A percentile compares a stretch with the other conserved stretches of the same genome.
Evolutionary conservation across 2,888 invertebrate species (phyloP).

Genomic region (Chelonus formosanus): DNA sequence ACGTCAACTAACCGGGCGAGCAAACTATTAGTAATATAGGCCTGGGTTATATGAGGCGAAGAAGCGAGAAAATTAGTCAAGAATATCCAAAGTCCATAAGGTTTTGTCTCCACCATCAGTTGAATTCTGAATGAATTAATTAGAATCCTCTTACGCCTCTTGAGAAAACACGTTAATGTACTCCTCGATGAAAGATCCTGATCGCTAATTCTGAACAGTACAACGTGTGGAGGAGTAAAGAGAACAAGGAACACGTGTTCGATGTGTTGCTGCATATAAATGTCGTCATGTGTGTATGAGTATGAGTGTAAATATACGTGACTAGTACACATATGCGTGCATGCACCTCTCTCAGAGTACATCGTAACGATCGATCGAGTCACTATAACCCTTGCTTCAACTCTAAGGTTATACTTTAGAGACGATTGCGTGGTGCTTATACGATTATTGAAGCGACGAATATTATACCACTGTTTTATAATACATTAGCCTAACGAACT

Average conservation of each 20-base stretch:
- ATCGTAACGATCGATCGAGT: conserved; percentile 23
- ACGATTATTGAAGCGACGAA: too few relatives aligned
- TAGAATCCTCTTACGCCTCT: too few relatives aligned
- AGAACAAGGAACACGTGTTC: conserved; percentile 13
- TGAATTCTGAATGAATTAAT: neutral
- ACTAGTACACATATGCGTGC: neutral
- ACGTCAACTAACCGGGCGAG: conserved; percentile 32
- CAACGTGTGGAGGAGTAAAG: conserved; percentile 6
- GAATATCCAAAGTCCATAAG: conserved; percentile 1
- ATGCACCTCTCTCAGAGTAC: conserved; percentile 14
- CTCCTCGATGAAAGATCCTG: conserved; percentile 7
- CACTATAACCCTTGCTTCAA: conserved; percentile 7
- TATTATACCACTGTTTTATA: neutral
- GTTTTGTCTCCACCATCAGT: too few relatives aligned
- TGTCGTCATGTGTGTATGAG: conserved; percentile 5
- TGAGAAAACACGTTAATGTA: too few relatives aligned
- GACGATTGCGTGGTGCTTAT: conserved; percentile 13
- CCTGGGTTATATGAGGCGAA: neutral
- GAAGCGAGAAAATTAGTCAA: neutral
- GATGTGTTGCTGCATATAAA: conserved; percentile 9
- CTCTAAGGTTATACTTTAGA: conserved; percentile 15
- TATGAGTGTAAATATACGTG: conserved; percentile 16
- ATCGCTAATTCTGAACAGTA: conserved; percentile 18
- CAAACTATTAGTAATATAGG: conserved; percentile 17
- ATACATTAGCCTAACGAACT: neutral